A percentile compares a stretch with the other conserved stretches of the same genome.
phyloP scores from a whole-genome alignment of 2,888 invertebrate species.

The Eubasilissa splendida region DNA sequence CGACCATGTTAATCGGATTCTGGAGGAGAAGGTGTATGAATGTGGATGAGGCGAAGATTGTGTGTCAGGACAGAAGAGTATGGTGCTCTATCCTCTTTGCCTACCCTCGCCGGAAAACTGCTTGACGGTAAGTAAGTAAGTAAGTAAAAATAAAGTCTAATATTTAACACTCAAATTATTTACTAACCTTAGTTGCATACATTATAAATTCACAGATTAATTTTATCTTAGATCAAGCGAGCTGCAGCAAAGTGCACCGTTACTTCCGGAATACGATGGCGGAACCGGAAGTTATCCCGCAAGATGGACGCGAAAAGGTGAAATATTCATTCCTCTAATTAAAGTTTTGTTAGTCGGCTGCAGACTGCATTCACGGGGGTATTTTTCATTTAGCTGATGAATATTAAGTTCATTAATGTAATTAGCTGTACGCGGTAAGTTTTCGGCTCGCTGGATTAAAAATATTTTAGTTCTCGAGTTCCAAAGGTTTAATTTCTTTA shows the following conservation, averaged over 20 bases:
- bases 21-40: no score
- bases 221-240: background rate
- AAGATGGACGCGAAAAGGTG: constrained; percentile 36
- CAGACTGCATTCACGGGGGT: background rate
- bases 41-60: no score
- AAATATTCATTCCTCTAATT: constrained; percentile 22
- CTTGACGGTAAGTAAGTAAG: no score
- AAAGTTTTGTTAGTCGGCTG: constrained; percentile 10
- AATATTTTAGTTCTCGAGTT: no score
- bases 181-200: background rate
- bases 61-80: no score
- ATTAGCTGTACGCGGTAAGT: background rate
- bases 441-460: no score
- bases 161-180: no score
- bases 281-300: constrained; percentile 22
- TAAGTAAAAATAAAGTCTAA: no score
- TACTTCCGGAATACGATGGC: constrained; percentile 2
- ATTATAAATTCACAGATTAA: background rate
- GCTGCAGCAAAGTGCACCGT: constrained; percentile 13
- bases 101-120: no score
- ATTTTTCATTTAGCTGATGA: background rate
- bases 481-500: no score
- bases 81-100: no score
- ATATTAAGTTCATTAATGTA: constrained; percentile 6
- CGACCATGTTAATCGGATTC: no score